Base-by-base conservation (phyloP, 1,140 invertebrate genomes). In the Eurosta solidaginis region DNA sequence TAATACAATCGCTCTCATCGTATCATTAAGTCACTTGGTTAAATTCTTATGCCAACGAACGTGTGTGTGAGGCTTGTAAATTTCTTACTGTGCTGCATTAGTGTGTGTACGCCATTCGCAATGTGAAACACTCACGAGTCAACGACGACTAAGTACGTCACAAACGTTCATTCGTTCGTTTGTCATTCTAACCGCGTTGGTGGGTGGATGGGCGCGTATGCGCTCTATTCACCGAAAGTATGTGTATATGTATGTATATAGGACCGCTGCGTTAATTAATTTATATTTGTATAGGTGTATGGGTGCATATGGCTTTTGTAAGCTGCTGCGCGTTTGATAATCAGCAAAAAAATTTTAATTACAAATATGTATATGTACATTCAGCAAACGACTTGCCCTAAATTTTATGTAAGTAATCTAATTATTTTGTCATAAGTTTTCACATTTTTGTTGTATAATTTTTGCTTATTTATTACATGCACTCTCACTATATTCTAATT, bases 121-220 rank as follows among this genome's bases (percentile, higher is more conserved):
- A 27, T 20, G 54, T 2, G 12, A n/a, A 27, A 63, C 33, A 10
- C 59, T 40, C 59, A 33, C n/a, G 33, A n/a, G 33, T 40, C 59
- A n/a, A 17, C 45, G 45, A 9, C 59, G 22, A 20, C 33, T 6
- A 20, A 42, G 17, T 22, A 36, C 59, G 59, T 68, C 59, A 68
- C 59, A 68, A 68, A 68, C 10, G 12, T 68, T 68, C 59, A 33
- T 68, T 68, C 10, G 12, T 68, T 68, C 59, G 59, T 68, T 68
- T 68, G 40, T 22, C 59, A 68, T 40, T 40, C n/a, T 68, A n/a
- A n/a, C 14, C 45, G 45, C 45, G 59, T 33, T 68, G 59, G 59
- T 68, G 59, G 59, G 59, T 68, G 59, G 59, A 20, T 68, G 59
- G 59, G 59, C 59, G 59, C 59, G 33, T 40, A 20, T 40, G n/a